Evolutionary conservation across 23 tunicate species (phyloP).

Genomic region (Botrylloides violaceus): DNA sequence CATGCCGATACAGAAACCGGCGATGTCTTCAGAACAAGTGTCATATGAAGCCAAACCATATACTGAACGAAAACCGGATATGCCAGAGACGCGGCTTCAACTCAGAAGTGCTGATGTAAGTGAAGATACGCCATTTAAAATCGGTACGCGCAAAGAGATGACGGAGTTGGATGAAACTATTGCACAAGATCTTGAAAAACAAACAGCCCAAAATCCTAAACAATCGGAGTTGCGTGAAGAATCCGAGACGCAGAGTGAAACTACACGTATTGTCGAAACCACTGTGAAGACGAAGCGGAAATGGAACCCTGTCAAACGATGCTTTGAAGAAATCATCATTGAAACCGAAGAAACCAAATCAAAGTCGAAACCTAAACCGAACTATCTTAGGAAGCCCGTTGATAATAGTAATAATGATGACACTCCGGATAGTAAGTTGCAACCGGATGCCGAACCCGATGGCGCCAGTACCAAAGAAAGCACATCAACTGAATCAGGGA

Average conservation of each 20-base stretch:
- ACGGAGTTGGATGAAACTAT: neutral
- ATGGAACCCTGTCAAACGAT: conserved; percentile 52
- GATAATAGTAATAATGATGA: neutral
- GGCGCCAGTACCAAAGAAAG: neutral
- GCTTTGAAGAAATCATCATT: conserved; percentile 47
- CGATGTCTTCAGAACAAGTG: neutral
- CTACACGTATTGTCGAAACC: no score
- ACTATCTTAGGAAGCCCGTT: neutral
- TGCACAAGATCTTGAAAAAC: neutral
- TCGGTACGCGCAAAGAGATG: neutral
- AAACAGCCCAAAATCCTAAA: neutral
- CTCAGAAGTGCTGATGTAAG: neutral
- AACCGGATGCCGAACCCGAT: neutral
- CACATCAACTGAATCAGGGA: no score
- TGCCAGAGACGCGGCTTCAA: neutral
- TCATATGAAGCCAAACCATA: neutral
- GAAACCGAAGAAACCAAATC: conserved; percentile 10
- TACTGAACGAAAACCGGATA: neutral
- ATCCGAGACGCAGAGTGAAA: neutral
- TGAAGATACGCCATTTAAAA: neutral
- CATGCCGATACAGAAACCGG: neutral
- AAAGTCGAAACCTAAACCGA: conserved; percentile 3
- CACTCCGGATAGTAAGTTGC: neutral
- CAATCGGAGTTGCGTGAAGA: neutral
- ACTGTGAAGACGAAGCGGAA: conserved; percentile 30